Percentiles rank a stretch among this genome's conserved stretches.
Evolutionary conservation across 2,888 invertebrate genomes (phyloP).

Genomic region (Lasioglossum oenotherae): DNA sequence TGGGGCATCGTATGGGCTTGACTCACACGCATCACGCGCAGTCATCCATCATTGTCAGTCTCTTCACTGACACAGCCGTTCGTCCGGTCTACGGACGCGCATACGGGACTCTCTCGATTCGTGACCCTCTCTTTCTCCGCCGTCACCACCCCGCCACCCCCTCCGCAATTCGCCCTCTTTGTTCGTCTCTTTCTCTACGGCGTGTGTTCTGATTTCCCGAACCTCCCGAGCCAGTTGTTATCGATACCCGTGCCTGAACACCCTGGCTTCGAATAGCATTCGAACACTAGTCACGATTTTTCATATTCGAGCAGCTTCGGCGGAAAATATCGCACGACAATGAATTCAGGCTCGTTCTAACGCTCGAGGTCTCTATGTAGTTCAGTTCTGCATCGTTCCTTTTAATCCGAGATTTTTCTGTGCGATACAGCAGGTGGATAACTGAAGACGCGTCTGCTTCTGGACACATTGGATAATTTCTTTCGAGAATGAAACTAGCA

Average conservation of each 20-base stretch:
- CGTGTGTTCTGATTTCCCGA: conserved; percentile 51
- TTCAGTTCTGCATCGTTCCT: neutral
- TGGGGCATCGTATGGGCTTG: conserved; percentile 79
- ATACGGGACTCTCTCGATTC: conserved; percentile 62
- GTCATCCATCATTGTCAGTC: conserved; percentile 84
- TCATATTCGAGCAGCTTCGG: neutral
- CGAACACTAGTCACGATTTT: neutral
- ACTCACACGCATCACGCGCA: conserved; percentile 82
- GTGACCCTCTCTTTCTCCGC: conserved; percentile 28
- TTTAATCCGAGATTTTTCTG: neutral
- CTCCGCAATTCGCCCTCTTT: conserved; percentile 22
- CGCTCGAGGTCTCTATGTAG: neutral
- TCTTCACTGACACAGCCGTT: conserved; percentile 79
- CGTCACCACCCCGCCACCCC: neutral
- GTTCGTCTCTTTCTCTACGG: conserved; percentile 24
- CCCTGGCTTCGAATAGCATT: neutral
- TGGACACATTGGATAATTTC: neutral
- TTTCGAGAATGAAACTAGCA: neutral
- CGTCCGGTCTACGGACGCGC: conserved; percentile 66
- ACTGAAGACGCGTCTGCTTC: neutral
- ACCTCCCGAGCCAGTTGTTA: conserved; percentile 15
- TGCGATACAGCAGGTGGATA: neutral
- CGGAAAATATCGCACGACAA: neutral
- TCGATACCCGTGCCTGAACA: neutral
- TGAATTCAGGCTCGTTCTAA: neutral